These are phyloP conservation scores for Microctenopoma steveboyesi DNA, from an alignment of 2,797 vertebrate genomes.

Conservation along the genomic window DNA sequence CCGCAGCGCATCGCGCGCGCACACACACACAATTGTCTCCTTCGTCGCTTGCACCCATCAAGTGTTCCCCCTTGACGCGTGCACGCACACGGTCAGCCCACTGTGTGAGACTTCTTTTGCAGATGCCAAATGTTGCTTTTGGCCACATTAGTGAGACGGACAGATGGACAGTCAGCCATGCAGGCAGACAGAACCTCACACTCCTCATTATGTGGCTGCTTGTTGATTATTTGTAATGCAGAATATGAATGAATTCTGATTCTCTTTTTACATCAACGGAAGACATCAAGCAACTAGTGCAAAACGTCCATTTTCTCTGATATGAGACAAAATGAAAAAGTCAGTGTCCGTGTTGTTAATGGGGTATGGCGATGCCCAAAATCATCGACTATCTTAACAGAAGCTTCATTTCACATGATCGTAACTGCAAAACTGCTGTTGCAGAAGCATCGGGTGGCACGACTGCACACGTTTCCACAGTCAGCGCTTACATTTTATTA, in stretches of 20 bases:
- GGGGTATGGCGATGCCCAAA: background rate
- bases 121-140: conserved; percentile 71
- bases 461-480: background rate
- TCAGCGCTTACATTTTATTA: background rate
- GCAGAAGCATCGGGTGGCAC: too few relatives aligned
- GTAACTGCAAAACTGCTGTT: background rate
- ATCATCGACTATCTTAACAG: too few relatives aligned
- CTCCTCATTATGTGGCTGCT: conserved; percentile 34
- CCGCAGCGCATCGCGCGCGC: conserved; percentile 52
- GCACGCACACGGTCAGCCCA: conserved; percentile 23
- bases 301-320: background rate
- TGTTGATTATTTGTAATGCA: conserved; percentile 38
- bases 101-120: conserved; percentile 40
- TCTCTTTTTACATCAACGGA: conserved; percentile 1
- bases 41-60: conserved; percentile 65
- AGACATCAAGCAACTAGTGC: background rate
- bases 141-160: conserved; percentile 68
- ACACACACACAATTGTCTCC: conserved; percentile 41
- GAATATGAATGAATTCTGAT: conserved; percentile 4
- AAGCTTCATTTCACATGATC: background rate
- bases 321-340: background rate
- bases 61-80: conserved; percentile 49
- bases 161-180: conserved; percentile 60
- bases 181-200: conserved; percentile 51
- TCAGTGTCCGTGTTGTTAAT: background rate